Evolutionary conservation across 2,797 vertebrate species (phyloP), one percentile per base, ranked within the genome.

Genomic region (Potorous gilbertii): DNA sequence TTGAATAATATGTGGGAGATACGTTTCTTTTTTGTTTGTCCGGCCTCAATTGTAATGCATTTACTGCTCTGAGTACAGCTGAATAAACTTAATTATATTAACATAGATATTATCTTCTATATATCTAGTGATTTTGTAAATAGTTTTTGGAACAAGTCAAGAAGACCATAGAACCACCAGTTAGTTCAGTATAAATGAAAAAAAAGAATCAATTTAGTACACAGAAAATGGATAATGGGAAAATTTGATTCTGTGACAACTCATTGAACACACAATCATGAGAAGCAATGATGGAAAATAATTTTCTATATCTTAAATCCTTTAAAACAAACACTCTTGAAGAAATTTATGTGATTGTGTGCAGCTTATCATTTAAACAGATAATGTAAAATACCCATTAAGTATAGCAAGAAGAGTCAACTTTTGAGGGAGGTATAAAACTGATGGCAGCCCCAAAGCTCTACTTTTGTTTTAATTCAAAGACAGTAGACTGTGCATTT

Each of bases 191-290:
- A 81, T 97, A 97, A 97, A 91, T 97, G 96, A 98, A 98, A 97
- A 90, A 97, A 97, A 96, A 50, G 91, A 98, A 97, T 96, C 92
- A 95, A 97, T 97, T 97, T 93, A 27, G 91, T 95, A 96, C 55
- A 96, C 92, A 94, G 94, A 98, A 97, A 97, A 98, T 94, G 95
- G 94, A 92, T 98, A 97, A 97, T 96, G 95, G 96, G 95, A 97
- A 98, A 98, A 98, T 98, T 97, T 94, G 91, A 96, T 98, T 98
- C 95, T 96, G 96, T 96, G 98, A 98, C 97, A 98, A 97, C 96
- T 98, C 93, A 97, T 96, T 98, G 97, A 97, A 98, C 96, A 98
- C 97, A 98, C 92, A 96, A 96, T 98, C 97, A 97, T 93, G 96
- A 98, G 93, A 98, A 96, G 91, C 96, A 95, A 97, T 96, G 96